These are phyloP conservation scores for Lasioglossum albipes DNA, from an alignment of 1,140 invertebrate genomes.

Conservation along the genomic window DNA sequence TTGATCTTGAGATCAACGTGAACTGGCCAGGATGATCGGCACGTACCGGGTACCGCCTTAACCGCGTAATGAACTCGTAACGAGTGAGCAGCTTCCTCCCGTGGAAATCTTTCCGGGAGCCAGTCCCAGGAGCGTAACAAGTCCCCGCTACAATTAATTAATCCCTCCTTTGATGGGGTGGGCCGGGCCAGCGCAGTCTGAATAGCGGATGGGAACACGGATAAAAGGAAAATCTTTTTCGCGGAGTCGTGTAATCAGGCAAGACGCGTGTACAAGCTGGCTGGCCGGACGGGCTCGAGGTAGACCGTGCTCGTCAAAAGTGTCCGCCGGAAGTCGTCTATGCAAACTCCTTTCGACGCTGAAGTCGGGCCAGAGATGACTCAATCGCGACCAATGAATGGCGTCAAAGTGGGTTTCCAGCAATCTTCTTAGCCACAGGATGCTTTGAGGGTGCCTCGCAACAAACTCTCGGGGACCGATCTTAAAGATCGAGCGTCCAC, in stretches of 20 bases:
- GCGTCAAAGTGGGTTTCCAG: background rate
- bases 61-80: slow-evolving; percentile 33
- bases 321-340: slow-evolving; percentile 11
- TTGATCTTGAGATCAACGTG: slow-evolving; percentile 20
- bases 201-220: slow-evolving; percentile 3
- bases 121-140: slow-evolving; percentile 9
- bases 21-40: slow-evolving; percentile 37
- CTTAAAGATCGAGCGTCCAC: too few relatives aligned
- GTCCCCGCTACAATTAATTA: slow-evolving; percentile 49
- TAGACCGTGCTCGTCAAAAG: slow-evolving; percentile 8
- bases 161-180: slow-evolving; percentile 6
- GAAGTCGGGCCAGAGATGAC: background rate
- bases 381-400: slow-evolving; percentile 24
- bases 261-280: background rate
- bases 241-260: slow-evolving; percentile 21
- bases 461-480: too few relatives aligned
- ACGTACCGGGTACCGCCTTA: slow-evolving; percentile 9
- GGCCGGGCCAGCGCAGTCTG: background rate
- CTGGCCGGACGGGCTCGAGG: background rate
- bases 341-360: slow-evolving; percentile 12
- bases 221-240: slow-evolving; percentile 43
- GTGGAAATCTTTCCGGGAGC: slow-evolving; percentile 8
- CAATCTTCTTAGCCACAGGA: too few relatives aligned
- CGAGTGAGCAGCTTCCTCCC: background rate
- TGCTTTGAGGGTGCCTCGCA: too few relatives aligned